These are phyloP conservation scores for Anodontia alba DNA, from an alignment of 2,888 invertebrate species.

Conservation along the genomic window DNA sequence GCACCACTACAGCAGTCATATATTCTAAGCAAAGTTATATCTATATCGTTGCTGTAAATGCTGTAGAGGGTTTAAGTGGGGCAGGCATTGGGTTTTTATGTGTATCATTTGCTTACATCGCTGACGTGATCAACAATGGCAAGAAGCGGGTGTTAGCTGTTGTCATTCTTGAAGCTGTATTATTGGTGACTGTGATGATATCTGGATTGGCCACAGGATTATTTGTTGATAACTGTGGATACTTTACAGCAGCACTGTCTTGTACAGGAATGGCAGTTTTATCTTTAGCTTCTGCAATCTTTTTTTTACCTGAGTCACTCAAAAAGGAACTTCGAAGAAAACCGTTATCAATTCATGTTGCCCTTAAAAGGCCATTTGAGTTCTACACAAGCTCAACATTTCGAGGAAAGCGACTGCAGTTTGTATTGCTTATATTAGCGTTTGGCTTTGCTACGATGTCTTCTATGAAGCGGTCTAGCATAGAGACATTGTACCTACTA, in stretches of 20 bases:
- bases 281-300: conserved; percentile 11
- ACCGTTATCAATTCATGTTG: background rate
- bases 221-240: conserved; percentile 6
- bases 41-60: conserved; percentile 21
- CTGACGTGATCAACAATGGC: conserved; percentile 36
- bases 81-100: conserved; percentile 16
- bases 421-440: conserved; percentile 20
- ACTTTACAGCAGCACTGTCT: background rate
- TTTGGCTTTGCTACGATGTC: conserved; percentile 22
- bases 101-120: conserved; percentile 42
- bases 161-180: conserved; percentile 32
- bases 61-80: conserved; percentile 32
- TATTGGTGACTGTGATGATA: conserved; percentile 16
- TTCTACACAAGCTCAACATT: conserved; percentile 34
- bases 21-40: conserved; percentile 9
- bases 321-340: background rate
- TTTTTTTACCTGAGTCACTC: conserved; percentile 28
- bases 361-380: conserved; percentile 3
- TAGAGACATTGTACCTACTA: conserved; percentile 50
- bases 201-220: conserved; percentile 31
- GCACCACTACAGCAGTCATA: conserved; percentile 20
- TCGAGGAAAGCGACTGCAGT: conserved; percentile 23
- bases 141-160: conserved; percentile 41
- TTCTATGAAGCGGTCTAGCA: background rate
- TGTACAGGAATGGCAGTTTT: background rate